Conservation (phyloP, 2,888 invertebrate genomes). For the Orthosia gothica region DNA sequence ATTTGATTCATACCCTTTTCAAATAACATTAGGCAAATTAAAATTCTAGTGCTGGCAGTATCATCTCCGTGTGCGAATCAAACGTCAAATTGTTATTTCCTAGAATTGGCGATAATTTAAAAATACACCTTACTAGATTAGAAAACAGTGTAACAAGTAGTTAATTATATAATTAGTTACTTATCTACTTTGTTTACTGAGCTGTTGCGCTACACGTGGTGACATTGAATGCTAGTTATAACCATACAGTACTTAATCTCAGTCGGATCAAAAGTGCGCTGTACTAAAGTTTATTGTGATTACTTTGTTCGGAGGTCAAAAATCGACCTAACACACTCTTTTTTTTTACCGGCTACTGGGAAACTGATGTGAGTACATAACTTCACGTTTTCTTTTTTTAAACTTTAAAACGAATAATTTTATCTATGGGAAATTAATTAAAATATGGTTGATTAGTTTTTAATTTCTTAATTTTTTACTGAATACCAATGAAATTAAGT, state of each 20-base stretch:
- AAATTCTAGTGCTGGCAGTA: slow-evolving; percentile 47
- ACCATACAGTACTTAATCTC: slow-evolving; percentile 17
- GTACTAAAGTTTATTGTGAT: slow-evolving; percentile 36
- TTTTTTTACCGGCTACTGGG: slow-evolving; percentile 8
- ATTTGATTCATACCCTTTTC: too few relatives aligned
- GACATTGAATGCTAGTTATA: not conserved
- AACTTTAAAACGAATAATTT: not conserved
- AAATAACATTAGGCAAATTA: too few relatives aligned
- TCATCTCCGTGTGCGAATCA: not conserved
- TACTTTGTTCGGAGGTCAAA: slow-evolving; percentile 20
- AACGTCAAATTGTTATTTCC: slow-evolving; percentile 45
- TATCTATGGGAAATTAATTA: too few relatives aligned
- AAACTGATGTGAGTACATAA: slow-evolving; percentile 37
- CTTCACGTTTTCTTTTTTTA: slow-evolving; percentile 8
- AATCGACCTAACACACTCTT: slow-evolving; percentile 10
- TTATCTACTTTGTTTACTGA: not conserved
- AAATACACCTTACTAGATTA: slow-evolving; percentile 7
- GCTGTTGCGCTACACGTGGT: slow-evolving; percentile 17
- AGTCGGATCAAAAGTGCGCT: slow-evolving; percentile 3
- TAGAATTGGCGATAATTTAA: slow-evolving; percentile 33
- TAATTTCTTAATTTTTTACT: not conserved
- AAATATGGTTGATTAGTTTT: not conserved
- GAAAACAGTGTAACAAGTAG: not conserved
- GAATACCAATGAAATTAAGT: not conserved
- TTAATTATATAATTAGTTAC: slow-evolving; percentile 19